phyloP scores from a whole-genome alignment of 2,113 vertebrate species.

The Chloropsis cyanopogon region DNA sequence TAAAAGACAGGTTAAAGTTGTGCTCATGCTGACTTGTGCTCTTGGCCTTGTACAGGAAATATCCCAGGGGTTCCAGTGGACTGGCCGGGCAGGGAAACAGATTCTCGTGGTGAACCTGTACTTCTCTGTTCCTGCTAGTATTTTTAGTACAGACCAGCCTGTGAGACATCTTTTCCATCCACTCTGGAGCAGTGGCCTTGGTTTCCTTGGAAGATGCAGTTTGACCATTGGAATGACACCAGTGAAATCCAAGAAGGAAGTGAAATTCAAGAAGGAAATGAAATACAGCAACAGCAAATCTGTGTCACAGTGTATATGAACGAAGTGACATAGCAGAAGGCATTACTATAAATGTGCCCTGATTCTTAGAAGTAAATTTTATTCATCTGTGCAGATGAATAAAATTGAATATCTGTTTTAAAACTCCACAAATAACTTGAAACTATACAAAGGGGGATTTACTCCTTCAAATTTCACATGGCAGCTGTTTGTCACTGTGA shows the following conservation, averaged over 20 bases:
- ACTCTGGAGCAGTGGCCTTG: neutral
- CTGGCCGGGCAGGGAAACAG: neutral
- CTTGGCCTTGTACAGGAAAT: neutral
- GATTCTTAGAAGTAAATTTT: neutral
- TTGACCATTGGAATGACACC: neutral
- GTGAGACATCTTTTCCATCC: neutral
- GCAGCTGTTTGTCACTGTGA: neutral
- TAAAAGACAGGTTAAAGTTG: neutral
- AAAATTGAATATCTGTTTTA: neutral
- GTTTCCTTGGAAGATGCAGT: neutral
- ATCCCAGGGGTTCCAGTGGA: neutral
- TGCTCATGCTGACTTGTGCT: neutral
- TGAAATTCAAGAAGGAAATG: conserved; percentile 3
- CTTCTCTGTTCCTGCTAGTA: neutral
- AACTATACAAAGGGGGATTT: neutral
- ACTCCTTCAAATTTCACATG: neutral
- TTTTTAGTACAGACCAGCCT: neutral
- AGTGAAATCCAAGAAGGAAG: conserved; percentile 14
- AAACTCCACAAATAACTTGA: neutral
- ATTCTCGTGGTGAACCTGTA: neutral
- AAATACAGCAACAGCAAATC: neutral
- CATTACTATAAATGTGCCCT: neutral
- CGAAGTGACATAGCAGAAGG: neutral
- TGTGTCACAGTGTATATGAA: neutral
- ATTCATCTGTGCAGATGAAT: neutral